Percentiles rank a stretch among this genome's conserved stretches.
These are phyloP conservation scores for Drosophila aldrichi DNA, from an alignment of 2,888 invertebrate genomes.

Conservation along the genomic window DNA sequence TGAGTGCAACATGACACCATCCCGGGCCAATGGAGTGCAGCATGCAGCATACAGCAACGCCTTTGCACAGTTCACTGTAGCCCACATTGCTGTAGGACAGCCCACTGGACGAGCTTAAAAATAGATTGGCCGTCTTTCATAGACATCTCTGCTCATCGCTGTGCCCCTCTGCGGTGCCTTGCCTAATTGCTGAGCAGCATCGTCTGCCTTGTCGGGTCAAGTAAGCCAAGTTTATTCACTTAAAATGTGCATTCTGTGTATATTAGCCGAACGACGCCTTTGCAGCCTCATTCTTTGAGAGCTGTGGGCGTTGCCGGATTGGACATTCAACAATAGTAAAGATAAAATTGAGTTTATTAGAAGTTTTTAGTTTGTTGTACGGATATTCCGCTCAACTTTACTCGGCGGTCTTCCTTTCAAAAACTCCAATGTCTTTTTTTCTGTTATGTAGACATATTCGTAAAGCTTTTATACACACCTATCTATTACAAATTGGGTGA, in stretches of 20 bases:
- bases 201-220: constrained; percentile 26
- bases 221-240: constrained; percentile 50
- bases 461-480: constrained; percentile 1
- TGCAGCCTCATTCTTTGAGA: constrained; percentile 7
- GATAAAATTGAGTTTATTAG: neutral
- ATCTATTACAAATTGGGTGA: constrained; percentile 21
- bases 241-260: constrained; percentile 34
- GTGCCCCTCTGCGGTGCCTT: constrained; percentile 19
- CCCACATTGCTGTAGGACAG: constrained; percentile 36
- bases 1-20: constrained; percentile 50
- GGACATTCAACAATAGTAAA: constrained; percentile 19
- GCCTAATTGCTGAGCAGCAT: constrained; percentile 41
- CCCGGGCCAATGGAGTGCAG: constrained; percentile 13
- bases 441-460: neutral
- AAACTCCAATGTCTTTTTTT: constrained; percentile 5
- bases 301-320: constrained; percentile 36
- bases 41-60: constrained; percentile 29
- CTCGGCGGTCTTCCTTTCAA: constrained; percentile 1
- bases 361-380: neutral
- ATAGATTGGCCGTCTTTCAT: constrained; percentile 40
- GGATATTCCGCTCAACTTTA: neutral
- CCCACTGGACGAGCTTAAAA: constrained; percentile 56
- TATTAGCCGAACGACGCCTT: constrained; percentile 15
- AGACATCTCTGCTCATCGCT: constrained; percentile 17
- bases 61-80: constrained; percentile 53